Evolutionary conservation across 2,888 invertebrate genomes (phyloP), one percentile per base, ranked within the genome.

Genomic region (Oscheius sp.): DNA sequence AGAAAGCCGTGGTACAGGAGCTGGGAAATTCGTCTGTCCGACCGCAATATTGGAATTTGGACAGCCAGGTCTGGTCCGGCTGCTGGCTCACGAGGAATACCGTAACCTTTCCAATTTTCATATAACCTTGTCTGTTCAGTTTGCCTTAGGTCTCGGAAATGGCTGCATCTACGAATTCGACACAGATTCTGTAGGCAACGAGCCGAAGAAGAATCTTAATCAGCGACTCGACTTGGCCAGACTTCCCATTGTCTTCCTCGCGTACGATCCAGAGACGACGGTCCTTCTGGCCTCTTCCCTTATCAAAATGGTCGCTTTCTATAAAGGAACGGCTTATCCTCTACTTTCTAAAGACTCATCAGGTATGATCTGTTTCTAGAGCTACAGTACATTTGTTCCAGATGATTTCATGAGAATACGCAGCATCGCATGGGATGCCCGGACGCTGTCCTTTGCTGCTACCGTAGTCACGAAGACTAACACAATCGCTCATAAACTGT

Each of bases 141-240:
- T 74, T 21, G 70, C 42, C 21, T 47, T 60, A 21, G 74, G 74
- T 10, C 35, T 37, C 5, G n/a, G 21, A 33, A 50, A 70, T 47
- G 74, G 74, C 32, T 59, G 74, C 10, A 47, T 74, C 13, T 70
- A 53, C 21, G 70, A 70, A 37, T 74, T 60, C 35, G 60, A 70
- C 47, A 62, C 13, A 13, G 35, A 32, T 21, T 47, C 60, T 7
- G 35, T 29, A 51, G 48, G 51, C 48, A 37, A 51, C 55, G 9
- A 32, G 59, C 70, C 29, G 33, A 62, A 48, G 70, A 62, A 7
- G n/a, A 59, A 51, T 42, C 42, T 42, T 7, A 42, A 42, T 42
- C 42, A 42, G 42, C 42, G 42, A 42, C 42, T 42, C 42, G 42
- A 42, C 7, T 42, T 42, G 42, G 74, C 60, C 32, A 29, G 29